A percentile compares a stretch with the other conserved stretches of the same genome.
phyloP scores from a whole-genome alignment of 2,888 invertebrate species.

The Agrochola lychnidis region DNA sequence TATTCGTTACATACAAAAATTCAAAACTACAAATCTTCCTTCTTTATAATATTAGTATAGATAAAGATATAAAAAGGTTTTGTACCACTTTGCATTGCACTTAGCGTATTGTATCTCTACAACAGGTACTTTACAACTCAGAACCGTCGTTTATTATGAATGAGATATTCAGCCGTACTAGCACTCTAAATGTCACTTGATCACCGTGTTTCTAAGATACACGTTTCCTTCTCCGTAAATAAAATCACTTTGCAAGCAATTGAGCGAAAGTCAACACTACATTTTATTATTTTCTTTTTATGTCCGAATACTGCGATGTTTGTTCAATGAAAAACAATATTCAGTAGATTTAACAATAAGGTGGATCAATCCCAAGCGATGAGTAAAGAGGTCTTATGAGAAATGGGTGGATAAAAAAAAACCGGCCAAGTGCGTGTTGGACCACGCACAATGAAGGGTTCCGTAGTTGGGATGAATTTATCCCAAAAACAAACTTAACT shows the following conservation, averaged over 20 bases:
- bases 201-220: background rate
- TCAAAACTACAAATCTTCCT: too few species aligned
- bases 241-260: conserved; percentile 11
- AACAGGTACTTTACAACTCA: background rate
- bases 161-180: background rate
- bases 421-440: too few species aligned
- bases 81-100: background rate
- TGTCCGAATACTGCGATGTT: background rate
- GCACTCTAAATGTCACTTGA: background rate
- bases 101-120: background rate
- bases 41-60: too few species aligned
- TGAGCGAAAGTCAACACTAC: conserved; percentile 15
- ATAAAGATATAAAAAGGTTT: background rate
- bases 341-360: conserved; percentile 29
- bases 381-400: background rate
- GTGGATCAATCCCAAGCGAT: background rate
- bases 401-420: background rate
- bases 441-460: too few species aligned
- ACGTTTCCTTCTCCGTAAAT: background rate
- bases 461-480: too few species aligned
- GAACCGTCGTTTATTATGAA: background rate
- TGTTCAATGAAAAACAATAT: conserved; percentile 29
- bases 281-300: conserved; percentile 17
- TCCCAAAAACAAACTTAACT: too few species aligned
- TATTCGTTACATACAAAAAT: too few species aligned